phyloP scores from a whole-genome alignment of 2,888 invertebrate genomes.

The Plusia festucae region DNA sequence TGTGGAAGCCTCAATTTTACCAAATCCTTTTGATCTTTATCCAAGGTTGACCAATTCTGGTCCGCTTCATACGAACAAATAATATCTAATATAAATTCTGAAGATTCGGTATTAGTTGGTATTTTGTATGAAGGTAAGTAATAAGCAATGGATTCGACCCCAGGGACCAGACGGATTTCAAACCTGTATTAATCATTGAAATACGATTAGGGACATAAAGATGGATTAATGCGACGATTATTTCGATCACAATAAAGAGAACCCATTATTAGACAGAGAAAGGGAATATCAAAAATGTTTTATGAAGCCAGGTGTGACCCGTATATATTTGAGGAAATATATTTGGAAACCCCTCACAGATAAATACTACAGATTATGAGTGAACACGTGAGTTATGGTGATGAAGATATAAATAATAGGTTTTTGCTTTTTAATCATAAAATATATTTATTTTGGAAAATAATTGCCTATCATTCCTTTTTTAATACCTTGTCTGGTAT shows the following conservation, averaged over 20 bases:
- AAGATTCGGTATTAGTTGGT: neutral
- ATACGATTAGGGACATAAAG: constrained; percentile 45
- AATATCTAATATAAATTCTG: constrained; percentile 3
- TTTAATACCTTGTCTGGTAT: no score
- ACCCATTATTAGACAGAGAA: neutral
- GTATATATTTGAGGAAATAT: constrained; percentile 26
- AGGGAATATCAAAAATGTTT: constrained; percentile 13
- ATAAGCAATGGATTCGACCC: constrained; percentile 1
- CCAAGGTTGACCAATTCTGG: neutral
- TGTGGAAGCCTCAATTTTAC: neutral
- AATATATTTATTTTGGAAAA: neutral
- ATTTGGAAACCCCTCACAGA: neutral
- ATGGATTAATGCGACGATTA: constrained; percentile 43
- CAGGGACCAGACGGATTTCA: constrained; percentile 10
- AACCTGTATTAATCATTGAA: constrained; percentile 27
- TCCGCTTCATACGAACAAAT: neutral
- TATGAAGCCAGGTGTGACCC: constrained; percentile 22
- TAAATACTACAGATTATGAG: constrained; percentile 3
- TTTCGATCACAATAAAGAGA: constrained; percentile 37
- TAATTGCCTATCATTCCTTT: no score
- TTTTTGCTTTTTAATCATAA: neutral
- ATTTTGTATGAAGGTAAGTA: constrained; percentile 3
- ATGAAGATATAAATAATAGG: constrained; percentile 7
- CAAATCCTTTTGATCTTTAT: constrained; percentile 3
- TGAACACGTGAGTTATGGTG: constrained; percentile 7